Base-by-base conservation (phyloP, 1,140 invertebrate species). In the Hormaphis cornu region DNA sequence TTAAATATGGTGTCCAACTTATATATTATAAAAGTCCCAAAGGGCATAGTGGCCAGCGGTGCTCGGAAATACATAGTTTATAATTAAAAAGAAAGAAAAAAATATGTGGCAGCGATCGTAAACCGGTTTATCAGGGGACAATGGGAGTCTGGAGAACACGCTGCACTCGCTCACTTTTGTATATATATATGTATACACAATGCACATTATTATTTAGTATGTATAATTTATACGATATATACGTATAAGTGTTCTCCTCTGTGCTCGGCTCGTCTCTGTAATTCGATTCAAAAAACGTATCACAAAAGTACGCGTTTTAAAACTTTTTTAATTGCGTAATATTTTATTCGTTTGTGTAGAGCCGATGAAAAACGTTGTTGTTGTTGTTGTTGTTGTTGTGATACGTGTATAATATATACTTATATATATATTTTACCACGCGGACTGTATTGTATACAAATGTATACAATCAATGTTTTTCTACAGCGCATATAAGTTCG, bases 41-140 rank as follows among this genome's bases (percentile, higher is more conserved):
- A 58, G 14, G 54, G 54, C 33, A 58, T 22, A 58, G 54, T 22
- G 54, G 53, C n/a, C 54, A 14, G 54, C 54, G 35, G 28, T 30
- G 52, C 30, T 58, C 54, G 40, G 33, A 58, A 58, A n/a, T n/a
- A n/a, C n/a, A 58, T 58, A 40, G 54, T 35, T 58, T 58, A 40
- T 58, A 58, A 58, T 58, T 58, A n/a, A n/a, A n/a, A n/a, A n/a
- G n/a, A n/a, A n/a, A n/a, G n/a, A n/a, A 58, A 58, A 58, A 58
- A 58, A 58, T 58, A 58, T 58, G 54, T 40, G 54, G 54, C 54
- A 40, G 35, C 54, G 54, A 58, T 58, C 12, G 54, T 58, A 58
- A 58, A 58, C 54, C 54, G 54, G 54, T 58, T 58, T 58, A 24
- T 35, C 54, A n/a, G n/a, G 20, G 54, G 54, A 58, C 54, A 58